Evolutionary conservation across 2,113 vertebrate genomes (phyloP), one percentile per base, ranked within the genome.

Genomic region (Stictonetta naevosa): DNA sequence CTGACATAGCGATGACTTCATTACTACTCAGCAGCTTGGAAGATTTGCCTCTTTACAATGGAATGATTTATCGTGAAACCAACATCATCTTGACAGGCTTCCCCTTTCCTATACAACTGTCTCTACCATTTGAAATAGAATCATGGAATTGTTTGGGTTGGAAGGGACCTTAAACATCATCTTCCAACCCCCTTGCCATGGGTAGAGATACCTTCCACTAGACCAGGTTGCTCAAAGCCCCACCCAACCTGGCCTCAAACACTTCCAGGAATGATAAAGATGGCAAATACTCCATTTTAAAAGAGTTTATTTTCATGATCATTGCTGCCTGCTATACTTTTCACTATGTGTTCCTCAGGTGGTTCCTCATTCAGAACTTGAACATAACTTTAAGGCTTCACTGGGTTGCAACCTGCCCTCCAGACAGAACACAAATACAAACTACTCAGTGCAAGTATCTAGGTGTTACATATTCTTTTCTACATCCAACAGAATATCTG

Each of bases 21-120:
- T 1, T 53, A 40, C 82, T 62, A 85, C 59, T 84, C 92, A 95
- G 67, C 84, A 83, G 29, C 62, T 86, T 73, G 63, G 48, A 82
- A 88, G 84, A 92, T 50, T 34, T 69, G 84, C 58, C 81, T 89
- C 86, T 44, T 66, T 58, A 76, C 36, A 79, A 50, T 44, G 74
- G 81, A 93, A 89, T 84, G 66, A 91, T 84, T 92, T 83, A 75
- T 81, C 92, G 77, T 56, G 86, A 89, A 94, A 97, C 34, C 58
- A 77, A 83, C 56, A 74, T n/a, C 52, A 77, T 69, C 22, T 42
- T 29, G 11, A 81, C 25, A 0, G 1, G 17, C 55, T 76, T 90
- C 55, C 31, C 40, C n/a, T 20, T 21, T 75, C 36, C 69, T 34
- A 31, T 0, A 77, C 31, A 46, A 46, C 29, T 25, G 59, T 53